These are phyloP conservation scores for Aptenodytes forsteri DNA, from an alignment of 2,113 vertebrate genomes.

Conservation along the genomic window DNA sequence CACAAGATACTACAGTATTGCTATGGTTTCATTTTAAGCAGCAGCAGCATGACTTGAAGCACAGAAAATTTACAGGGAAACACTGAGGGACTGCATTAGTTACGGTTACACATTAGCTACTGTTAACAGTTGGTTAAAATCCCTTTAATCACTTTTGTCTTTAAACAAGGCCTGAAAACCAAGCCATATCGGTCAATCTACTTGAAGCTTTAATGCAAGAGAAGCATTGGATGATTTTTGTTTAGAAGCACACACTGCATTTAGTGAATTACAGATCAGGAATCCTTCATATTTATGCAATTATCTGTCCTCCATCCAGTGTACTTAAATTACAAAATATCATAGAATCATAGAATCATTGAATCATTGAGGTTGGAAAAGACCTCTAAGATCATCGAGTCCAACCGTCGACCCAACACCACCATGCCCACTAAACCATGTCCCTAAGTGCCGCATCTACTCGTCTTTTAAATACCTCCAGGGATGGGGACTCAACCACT, in stretches of 20 bases:
- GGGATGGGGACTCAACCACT: too few relatives aligned
- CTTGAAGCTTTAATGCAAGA: background rate
- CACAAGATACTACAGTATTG: background rate
- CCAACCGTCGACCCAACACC: too few relatives aligned
- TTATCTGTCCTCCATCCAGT: background rate
- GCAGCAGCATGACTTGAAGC: background rate
- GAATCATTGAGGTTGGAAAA: too few relatives aligned
- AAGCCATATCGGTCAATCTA: background rate
- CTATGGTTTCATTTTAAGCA: background rate
- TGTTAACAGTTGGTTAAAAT: background rate
- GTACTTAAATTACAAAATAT: background rate
- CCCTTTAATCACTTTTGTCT: background rate
- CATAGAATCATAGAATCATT: background rate
- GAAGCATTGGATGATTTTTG: background rate
- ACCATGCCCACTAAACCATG: too few relatives aligned
- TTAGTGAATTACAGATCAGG: background rate
- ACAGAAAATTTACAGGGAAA: background rate
- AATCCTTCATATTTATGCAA: background rate
- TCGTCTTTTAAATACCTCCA: too few relatives aligned
- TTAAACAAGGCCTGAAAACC: background rate
- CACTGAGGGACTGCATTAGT: background rate
- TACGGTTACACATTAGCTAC: background rate
- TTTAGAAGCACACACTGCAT: background rate
- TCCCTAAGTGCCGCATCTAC: too few relatives aligned
- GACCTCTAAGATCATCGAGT: too few relatives aligned